Percentiles rank a stretch among this genome's conserved stretches.
Evolutionary conservation across 2,888 invertebrate genomes (phyloP).

Genomic region (Ennomos fuscantarius): DNA sequence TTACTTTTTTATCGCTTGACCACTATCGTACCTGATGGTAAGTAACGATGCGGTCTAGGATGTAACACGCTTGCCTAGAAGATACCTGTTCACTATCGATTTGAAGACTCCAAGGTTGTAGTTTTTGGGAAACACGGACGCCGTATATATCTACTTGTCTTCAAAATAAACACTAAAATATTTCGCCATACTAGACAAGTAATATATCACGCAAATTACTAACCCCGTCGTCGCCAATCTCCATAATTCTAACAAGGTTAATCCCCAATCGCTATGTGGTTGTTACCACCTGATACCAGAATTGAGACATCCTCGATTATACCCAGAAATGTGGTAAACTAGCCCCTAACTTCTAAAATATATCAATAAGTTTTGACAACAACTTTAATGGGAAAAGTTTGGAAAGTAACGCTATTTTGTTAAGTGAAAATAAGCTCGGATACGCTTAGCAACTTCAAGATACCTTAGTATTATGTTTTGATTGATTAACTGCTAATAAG

Average conservation of each 20-base stretch:
- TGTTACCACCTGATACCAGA: conserved; percentile 40
- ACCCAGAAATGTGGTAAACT: conserved; percentile 51
- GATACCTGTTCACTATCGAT: too few species aligned
- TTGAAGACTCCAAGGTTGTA: too few species aligned
- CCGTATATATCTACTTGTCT: too few species aligned
- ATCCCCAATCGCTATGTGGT: conserved; percentile 30
- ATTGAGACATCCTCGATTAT: conserved; percentile 36
- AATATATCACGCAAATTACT: conserved; percentile 24
- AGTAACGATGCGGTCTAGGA: too few species aligned
- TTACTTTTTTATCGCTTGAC: too few species aligned
- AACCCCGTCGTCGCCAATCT: conserved; percentile 22
- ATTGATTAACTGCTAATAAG: conserved; percentile 30
- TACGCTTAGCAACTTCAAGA: conserved; percentile 27
- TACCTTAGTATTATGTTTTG: conserved; percentile 16
- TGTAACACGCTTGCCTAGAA: too few species aligned
- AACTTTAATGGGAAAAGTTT: conserved; percentile 69
- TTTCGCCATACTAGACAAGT: conserved; percentile 16
- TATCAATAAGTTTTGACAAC: conserved; percentile 68
- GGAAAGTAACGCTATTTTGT: conserved; percentile 54
- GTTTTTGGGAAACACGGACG: too few species aligned
- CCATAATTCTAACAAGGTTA: conserved; percentile 31
- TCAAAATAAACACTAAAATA: conserved; percentile 13
- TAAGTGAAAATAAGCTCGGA: conserved; percentile 49
- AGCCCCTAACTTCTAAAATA: conserved; percentile 59
- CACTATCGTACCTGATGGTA: too few species aligned